phyloP scores from a whole-genome alignment of 2,113 vertebrate genomes.

The Dipodomys merriami region DNA sequence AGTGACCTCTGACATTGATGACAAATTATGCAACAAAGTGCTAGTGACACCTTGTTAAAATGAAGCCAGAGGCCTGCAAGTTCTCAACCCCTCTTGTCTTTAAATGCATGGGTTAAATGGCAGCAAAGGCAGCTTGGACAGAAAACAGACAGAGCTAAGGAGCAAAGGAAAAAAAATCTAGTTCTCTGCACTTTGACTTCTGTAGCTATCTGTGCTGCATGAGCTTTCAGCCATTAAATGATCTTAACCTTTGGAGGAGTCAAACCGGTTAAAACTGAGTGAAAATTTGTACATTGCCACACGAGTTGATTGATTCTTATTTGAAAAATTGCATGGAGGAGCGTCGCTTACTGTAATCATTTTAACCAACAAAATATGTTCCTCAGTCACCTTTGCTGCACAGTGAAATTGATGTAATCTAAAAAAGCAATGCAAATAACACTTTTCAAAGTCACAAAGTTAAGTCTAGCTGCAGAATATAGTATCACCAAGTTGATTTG shows the following conservation, averaged over 20 bases:
- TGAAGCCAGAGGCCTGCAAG: slow-evolving; percentile 84
- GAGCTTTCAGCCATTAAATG: slow-evolving; percentile 89
- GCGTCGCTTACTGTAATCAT: slow-evolving; percentile 75
- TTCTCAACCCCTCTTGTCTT: slow-evolving; percentile 87
- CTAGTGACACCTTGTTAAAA: slow-evolving; percentile 93
- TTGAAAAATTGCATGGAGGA: slow-evolving; percentile 81
- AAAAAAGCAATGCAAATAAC: slow-evolving; percentile 75
- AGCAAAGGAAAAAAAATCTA: slow-evolving; percentile 91
- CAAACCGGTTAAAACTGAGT: slow-evolving; percentile 86
- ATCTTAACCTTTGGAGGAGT: slow-evolving; percentile 85
- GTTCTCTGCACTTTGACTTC: slow-evolving; percentile 88
- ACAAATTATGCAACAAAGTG: slow-evolving; percentile 93
- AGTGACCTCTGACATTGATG: slow-evolving; percentile 93
- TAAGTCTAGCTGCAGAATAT: slow-evolving; percentile 64
- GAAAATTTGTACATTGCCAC: slow-evolving; percentile 86
- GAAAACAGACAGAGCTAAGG: slow-evolving; percentile 88
- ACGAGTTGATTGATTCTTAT: slow-evolving; percentile 84
- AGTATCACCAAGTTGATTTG: slow-evolving; percentile 51
- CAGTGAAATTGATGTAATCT: slow-evolving; percentile 66
- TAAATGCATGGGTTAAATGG: slow-evolving; percentile 88
- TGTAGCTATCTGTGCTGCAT: slow-evolving; percentile 83
- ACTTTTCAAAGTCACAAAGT: slow-evolving; percentile 83
- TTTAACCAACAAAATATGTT: slow-evolving; percentile 83
- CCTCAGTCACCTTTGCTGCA: slow-evolving; percentile 69
- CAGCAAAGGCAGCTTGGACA: slow-evolving; percentile 89